Evolutionary conservation across 2,113 vertebrate genomes (phyloP), one percentile per base, ranked within the genome.

Genomic region (Brachyhypopomus occidentalis): DNA sequence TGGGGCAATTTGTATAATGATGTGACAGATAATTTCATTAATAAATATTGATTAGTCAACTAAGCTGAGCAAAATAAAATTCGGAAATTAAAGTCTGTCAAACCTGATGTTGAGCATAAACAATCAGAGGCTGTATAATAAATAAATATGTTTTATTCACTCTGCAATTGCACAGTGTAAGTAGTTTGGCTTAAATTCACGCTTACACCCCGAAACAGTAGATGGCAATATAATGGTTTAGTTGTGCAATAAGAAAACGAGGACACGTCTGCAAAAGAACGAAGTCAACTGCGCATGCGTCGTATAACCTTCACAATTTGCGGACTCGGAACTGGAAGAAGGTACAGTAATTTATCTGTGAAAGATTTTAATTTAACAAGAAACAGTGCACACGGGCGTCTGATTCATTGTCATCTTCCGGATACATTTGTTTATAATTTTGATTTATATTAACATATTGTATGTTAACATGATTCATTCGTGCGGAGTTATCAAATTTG

Each of bases 231-330:
- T 52, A 22, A 20, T 0, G 2, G 48, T 22, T 14, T 14, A 1
- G 1, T 20, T 2, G 36, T 17, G 25, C 20, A 11, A 56, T 20
- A 20, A 2, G 8, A 62, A 11, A 69, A 52, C 69, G 66, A 58
- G 72, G 84, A 80, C 84, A 83, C 75, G 77, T 77, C 77, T 63
- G 67, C 52, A 48, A 48, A 76, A 72, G 38, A 52, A 22, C 66
- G 19, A 80, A 77, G 45, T 45, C 23, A 38, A 80, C 48, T 83
- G 84, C 81, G 84, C 84, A 56, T 83, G 84, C 77, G 73, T 19
- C 0, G 1, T 1, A 0, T 36, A 14, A 23, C 78, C 72, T 69
- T 85, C 73, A 38, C 23, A 59, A 2, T 3, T 59, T 17, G 1
- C n/a, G 5, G 59, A n/a, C 9, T 27, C 8, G 19, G 11, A 67